Evolutionary conservation across 92 coral and sea anemone genomes (phyloP).

Genomic region (Palythoa grandiflora): DNA sequence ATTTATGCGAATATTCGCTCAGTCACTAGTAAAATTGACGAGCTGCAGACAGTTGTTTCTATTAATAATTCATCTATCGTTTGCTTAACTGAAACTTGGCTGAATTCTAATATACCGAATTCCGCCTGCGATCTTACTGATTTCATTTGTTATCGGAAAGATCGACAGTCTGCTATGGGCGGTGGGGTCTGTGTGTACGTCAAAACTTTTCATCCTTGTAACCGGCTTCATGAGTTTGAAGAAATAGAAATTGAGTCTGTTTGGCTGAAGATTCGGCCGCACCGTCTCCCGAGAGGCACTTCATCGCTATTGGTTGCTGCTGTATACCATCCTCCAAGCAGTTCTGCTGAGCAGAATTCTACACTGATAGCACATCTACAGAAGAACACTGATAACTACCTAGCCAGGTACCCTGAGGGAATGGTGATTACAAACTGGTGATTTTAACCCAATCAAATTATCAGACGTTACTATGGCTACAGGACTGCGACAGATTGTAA

Average conservation of each 20-base stretch:
- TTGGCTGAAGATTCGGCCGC: no score
- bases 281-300: no score
- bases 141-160: conserved; percentile 49
- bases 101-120: conserved; percentile 52
- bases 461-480: no score
- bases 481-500: no score
- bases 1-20: conserved; percentile 26
- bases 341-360: no score
- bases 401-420: no score
- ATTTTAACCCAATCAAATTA: no score
- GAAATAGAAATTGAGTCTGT: background rate
- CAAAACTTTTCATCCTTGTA: conserved; percentile 44
- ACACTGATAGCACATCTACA: no score
- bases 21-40: conserved; percentile 28
- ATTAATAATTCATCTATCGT: conserved; percentile 39
- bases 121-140: conserved; percentile 24
- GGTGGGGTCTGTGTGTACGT: conserved; percentile 64
- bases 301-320: no score
- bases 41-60: conserved; percentile 28
- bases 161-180: conserved; percentile 47
- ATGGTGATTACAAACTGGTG: no score
- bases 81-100: conserved; percentile 52
- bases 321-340: no score
- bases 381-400: no score
- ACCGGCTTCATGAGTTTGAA: conserved; percentile 36